phyloP scores from a whole-genome alignment of 2,888 invertebrate species.

The Agriopis leucophaearia region DNA sequence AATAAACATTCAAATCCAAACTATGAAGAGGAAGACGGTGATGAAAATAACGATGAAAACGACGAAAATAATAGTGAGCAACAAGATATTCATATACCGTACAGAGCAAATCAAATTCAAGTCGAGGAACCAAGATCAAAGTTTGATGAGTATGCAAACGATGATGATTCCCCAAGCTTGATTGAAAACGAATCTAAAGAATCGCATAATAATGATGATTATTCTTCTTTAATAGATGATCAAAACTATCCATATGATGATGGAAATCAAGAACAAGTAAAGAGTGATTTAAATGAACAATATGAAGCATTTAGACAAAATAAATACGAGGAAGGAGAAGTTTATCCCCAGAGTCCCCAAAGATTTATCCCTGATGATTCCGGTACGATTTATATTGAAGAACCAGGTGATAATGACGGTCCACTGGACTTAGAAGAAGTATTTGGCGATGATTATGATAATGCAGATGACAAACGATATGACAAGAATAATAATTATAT shows the following conservation, averaged over 20 bases:
- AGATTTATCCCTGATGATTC: slow-evolving; percentile 45
- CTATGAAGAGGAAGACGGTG: slow-evolving; percentile 20
- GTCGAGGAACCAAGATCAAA: slow-evolving; percentile 18
- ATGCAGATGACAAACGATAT: slow-evolving; percentile 55
- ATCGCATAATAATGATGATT: slow-evolving; percentile 20
- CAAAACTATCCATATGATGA: slow-evolving; percentile 35
- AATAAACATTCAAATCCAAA: slow-evolving; percentile 33
- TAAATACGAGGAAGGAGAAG: slow-evolving; percentile 56
- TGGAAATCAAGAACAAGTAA: slow-evolving; percentile 43
- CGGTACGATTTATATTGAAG: slow-evolving; percentile 48
- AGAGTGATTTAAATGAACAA: slow-evolving; percentile 56
- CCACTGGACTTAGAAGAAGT: slow-evolving; percentile 57
- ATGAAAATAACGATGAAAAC: slow-evolving; percentile 8
- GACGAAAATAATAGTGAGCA: slow-evolving; percentile 3
- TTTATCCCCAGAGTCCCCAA: slow-evolving; percentile 56
- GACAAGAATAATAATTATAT: slow-evolving; percentile 67
- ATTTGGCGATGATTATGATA: slow-evolving; percentile 60
- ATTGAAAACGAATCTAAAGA: slow-evolving; percentile 11
- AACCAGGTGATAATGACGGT: slow-evolving; percentile 55
- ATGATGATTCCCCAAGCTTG: slow-evolving; percentile 9
- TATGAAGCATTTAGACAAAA: slow-evolving; percentile 60
- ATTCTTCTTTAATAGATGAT: slow-evolving; percentile 19
- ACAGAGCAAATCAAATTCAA: slow-evolving; percentile 22
- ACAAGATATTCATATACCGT: slow-evolving; percentile 22
- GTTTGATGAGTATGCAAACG: slow-evolving; percentile 26